Percentiles rank a stretch among this genome's conserved stretches.
Conservation (phyloP, 1,140 invertebrate species). For the Heliconius eleuchia region DNA sequence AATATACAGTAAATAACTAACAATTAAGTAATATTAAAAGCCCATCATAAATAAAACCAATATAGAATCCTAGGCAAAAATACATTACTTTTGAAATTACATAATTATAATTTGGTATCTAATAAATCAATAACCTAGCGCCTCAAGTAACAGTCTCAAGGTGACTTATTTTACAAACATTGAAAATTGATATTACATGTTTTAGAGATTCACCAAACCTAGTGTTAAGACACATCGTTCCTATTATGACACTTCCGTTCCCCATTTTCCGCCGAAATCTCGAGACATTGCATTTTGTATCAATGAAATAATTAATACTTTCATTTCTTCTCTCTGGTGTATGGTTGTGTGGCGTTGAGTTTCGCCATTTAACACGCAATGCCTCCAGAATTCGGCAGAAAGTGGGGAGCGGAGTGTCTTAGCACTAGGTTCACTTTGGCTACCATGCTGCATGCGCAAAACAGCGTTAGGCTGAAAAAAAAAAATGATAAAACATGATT, state of each 20-base stretch:
- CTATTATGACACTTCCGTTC: too few relatives aligned
- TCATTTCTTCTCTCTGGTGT: too few relatives aligned
- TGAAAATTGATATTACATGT: neutral
- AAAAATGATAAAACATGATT: too few relatives aligned
- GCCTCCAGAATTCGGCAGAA: too few relatives aligned
- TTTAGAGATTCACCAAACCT: too few relatives aligned
- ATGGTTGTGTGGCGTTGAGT: too few relatives aligned
- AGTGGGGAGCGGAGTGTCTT: too few relatives aligned
- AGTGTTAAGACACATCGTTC: neutral
- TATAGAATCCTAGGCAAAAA: neutral
- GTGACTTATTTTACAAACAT: neutral
- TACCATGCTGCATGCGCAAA: too few relatives aligned
- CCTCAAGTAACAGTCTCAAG: neutral
- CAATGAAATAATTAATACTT: too few relatives aligned
- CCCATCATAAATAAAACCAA: neutral
- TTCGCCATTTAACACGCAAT: too few relatives aligned
- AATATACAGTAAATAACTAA: neutral
- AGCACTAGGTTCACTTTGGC: too few relatives aligned
- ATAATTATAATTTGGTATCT: neutral
- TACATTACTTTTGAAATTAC: neutral
- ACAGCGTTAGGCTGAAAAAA: too few relatives aligned
- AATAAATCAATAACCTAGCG: neutral
- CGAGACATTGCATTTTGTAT: neutral
- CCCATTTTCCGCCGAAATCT: neutral
- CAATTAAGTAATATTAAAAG: neutral